A percentile compares a stretch with the other conserved stretches of the same genome.
Evolutionary conservation across 1,140 invertebrate species (phyloP).

Genomic region (Micrasema longulum): DNA sequence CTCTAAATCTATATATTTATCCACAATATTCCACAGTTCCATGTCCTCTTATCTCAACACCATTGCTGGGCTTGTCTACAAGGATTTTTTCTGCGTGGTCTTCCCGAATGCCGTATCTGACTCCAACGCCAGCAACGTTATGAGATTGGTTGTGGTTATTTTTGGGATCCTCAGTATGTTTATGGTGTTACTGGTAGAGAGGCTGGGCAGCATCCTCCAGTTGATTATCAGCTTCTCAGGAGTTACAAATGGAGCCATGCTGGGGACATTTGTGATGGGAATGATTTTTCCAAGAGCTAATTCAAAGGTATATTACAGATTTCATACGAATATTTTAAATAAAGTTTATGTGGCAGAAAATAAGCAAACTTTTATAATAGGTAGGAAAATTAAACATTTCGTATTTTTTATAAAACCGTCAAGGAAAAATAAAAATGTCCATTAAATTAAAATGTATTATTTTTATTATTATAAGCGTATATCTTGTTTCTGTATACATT

Average conservation of each 20-base stretch:
- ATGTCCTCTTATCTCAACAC: slow-evolving; percentile 81
- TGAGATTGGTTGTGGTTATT: slow-evolving; percentile 71
- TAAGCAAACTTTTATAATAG: too few species aligned
- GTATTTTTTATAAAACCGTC: too few species aligned
- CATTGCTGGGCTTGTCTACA: slow-evolving; percentile 77
- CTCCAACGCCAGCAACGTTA: slow-evolving; percentile 61
- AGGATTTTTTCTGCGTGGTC: slow-evolving; percentile 61
- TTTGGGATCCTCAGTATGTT: slow-evolving; percentile 71
- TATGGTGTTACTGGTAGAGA: slow-evolving; percentile 73
- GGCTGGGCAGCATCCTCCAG: slow-evolving; percentile 72
- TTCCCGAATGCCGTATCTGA: slow-evolving; percentile 57
- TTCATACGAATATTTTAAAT: too few species aligned
- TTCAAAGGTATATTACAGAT: too few species aligned
- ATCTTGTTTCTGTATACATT: too few species aligned
- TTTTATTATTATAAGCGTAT: too few species aligned
- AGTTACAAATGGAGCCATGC: slow-evolving; percentile 72
- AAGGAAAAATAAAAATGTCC: too few species aligned
- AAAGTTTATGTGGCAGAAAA: too few species aligned
- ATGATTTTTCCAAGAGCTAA: slow-evolving; percentile 76
- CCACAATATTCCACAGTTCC: slow-evolving; percentile 55
- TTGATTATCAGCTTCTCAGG: slow-evolving; percentile 74
- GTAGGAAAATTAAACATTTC: too few species aligned
- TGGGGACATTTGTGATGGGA: slow-evolving; percentile 76
- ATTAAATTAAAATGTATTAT: too few species aligned
- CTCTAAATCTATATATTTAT: neutral